Conservation (phyloP, 1,140 invertebrate species). For the Drosophila pectinifera region DNA sequence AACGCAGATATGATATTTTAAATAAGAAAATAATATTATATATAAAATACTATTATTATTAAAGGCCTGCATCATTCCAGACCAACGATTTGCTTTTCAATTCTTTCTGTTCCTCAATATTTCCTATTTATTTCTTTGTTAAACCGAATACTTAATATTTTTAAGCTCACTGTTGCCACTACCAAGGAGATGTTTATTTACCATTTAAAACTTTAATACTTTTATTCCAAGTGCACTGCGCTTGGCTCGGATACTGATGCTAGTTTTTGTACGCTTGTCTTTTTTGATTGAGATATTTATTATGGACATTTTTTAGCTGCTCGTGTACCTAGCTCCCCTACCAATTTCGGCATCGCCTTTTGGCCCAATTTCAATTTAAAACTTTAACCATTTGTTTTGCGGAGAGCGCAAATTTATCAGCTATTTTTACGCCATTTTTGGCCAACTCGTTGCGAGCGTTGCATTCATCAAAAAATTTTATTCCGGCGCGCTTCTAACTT, state of each 20-base stretch:
- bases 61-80: too few species aligned
- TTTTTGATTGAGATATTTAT: slow-evolving; percentile 81
- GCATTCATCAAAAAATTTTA: slow-evolving; percentile 80
- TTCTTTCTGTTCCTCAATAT: too few species aligned
- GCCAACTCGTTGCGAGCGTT: slow-evolving; percentile 50
- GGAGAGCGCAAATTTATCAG: slow-evolving; percentile 72
- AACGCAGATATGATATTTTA: background rate
- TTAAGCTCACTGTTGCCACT: too few species aligned
- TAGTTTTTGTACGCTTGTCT: slow-evolving; percentile 62
- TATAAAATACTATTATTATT: too few species aligned
- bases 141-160: too few species aligned
- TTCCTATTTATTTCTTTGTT: too few species aligned
- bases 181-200: too few species aligned
- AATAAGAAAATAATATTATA: background rate
- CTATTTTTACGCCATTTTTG: slow-evolving; percentile 72
- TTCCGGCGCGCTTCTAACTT: slow-evolving; percentile 73
- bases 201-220: background rate
- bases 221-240: background rate
- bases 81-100: too few species aligned
- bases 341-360: slow-evolving; percentile 58
- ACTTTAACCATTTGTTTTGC: slow-evolving; percentile 80
- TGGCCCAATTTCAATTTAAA: slow-evolving; percentile 79
- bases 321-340: slow-evolving; percentile 12
- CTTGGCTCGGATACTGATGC: slow-evolving; percentile 33
- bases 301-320: slow-evolving; percentile 59